phyloP scores from a whole-genome alignment of 1,140 invertebrate genomes.

The Drosophila malerkotliana region DNA sequence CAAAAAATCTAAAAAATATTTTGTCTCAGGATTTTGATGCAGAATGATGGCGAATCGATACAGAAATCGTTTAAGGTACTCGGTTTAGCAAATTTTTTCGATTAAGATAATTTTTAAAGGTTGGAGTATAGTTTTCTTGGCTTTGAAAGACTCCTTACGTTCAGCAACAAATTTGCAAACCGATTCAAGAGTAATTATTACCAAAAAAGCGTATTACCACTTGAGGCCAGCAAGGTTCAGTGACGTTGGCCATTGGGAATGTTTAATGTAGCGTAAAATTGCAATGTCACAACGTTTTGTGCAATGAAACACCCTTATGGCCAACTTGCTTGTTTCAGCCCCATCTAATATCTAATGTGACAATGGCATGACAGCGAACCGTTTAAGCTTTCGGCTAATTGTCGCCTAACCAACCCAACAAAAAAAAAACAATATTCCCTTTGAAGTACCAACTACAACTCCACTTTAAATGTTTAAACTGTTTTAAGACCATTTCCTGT shows the following conservation, averaged over 20 bases:
- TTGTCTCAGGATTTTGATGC: too few relatives aligned
- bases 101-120: too few relatives aligned
- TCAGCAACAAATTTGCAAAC: neutral
- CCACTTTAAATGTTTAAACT: constrained; percentile 37
- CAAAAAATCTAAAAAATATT: too few relatives aligned
- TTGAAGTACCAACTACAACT: constrained; percentile 49
- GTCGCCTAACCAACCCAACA: constrained; percentile 46
- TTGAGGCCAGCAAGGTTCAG: constrained; percentile 22
- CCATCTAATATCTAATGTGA: constrained; percentile 55
- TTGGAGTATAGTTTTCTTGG: too few relatives aligned
- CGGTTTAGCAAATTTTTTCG: too few relatives aligned
- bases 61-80: too few relatives aligned
- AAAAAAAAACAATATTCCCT: constrained; percentile 22
- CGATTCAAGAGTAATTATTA: constrained; percentile 14
- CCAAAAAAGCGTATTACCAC: neutral
- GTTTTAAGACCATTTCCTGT: constrained; percentile 68
- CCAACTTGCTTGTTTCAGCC: constrained; percentile 3
- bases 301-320: constrained; percentile 36
- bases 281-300: constrained; percentile 56
- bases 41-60: too few relatives aligned
- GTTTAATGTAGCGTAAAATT: constrained; percentile 77
- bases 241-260: constrained; percentile 41
- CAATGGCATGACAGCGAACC: constrained; percentile 62
- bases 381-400: constrained; percentile 64
- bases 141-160: neutral